Percentiles rank a stretch among this genome's conserved stretches.
Conservation (phyloP, 2,113 vertebrate species). For the Semnornis frantzii region DNA sequence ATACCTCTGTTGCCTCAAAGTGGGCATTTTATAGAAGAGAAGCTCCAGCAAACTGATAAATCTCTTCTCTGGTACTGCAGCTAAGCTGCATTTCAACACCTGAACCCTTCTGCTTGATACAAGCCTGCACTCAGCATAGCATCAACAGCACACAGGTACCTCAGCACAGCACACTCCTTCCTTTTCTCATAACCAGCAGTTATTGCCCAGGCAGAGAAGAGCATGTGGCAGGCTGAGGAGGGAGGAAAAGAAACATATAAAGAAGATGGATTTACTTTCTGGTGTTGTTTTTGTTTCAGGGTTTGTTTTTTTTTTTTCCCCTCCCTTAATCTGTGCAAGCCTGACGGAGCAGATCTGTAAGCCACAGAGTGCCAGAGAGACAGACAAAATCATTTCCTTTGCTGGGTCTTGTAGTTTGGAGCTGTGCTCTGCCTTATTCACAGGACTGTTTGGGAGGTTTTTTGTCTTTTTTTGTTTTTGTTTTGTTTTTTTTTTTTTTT, state of each 20-base stretch:
- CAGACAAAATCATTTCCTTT: constrained; percentile 60
- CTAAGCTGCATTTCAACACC: constrained; percentile 24
- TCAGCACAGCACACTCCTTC: background rate
- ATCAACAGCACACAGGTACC: constrained; percentile 16
- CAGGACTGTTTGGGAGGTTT: constrained; percentile 16
- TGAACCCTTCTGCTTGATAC: constrained; percentile 56
- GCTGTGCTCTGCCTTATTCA: background rate
- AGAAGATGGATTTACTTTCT: constrained; percentile 22
- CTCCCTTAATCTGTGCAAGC: background rate
- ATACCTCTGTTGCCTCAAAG: constrained; percentile 54
- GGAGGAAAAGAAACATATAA: constrained; percentile 1
- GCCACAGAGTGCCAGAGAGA: constrained; percentile 1
- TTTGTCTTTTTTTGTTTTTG: no score
- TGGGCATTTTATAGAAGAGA: constrained; percentile 50
- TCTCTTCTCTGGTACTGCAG: constrained; percentile 36
- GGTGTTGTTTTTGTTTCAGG: no score
- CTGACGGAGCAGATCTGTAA: constrained; percentile 5
- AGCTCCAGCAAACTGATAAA: constrained; percentile 50
- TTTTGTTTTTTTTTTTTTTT: no score
- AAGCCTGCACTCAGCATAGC: constrained; percentile 16
- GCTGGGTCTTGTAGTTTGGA: constrained; percentile 44
- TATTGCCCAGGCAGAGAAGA: constrained; percentile 10
- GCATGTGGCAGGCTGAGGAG: background rate
- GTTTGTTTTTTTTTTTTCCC: background rate
- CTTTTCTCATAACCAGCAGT: constrained; percentile 26